Percentiles rank a stretch among this genome's conserved stretches.
These are phyloP conservation scores for Ganaspis sp. DNA, from an alignment of 1,140 invertebrate species.

Conservation along the genomic window DNA sequence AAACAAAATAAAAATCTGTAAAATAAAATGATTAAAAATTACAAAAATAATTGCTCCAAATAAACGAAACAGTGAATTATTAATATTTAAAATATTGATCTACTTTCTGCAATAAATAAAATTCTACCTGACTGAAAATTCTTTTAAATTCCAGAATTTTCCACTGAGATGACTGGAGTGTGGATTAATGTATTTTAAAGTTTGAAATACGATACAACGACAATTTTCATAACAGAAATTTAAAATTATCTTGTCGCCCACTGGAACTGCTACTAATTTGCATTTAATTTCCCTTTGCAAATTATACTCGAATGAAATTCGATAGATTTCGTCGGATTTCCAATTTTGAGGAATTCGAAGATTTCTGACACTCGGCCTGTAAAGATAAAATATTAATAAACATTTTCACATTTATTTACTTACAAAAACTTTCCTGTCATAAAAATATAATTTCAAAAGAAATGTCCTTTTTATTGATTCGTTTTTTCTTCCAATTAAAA, in stretches of 20 bases:
- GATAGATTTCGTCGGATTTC: slow-evolving; percentile 6
- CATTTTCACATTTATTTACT: too few relatives aligned
- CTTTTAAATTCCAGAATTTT: slow-evolving; percentile 24
- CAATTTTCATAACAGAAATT: not conserved
- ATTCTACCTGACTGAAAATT: not conserved
- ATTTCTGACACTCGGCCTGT: not conserved
- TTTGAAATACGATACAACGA: not conserved
- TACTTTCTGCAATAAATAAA: not conserved
- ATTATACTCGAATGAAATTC: not conserved
- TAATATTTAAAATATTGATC: not conserved
- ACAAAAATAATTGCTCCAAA: too few relatives aligned
- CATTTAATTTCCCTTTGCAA: not conserved
- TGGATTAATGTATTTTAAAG: slow-evolving; percentile 22
- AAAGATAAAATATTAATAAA: not conserved
- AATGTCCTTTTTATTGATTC: too few relatives aligned
- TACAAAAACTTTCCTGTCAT: too few relatives aligned
- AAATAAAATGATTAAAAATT: too few relatives aligned
- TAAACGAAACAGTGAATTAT: too few relatives aligned
- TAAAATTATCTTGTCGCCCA: not conserved
- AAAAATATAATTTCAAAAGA: too few relatives aligned
- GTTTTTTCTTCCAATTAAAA: too few relatives aligned
- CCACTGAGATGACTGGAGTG: slow-evolving; percentile 10
- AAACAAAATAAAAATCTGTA: too few relatives aligned
- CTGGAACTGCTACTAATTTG: slow-evolving; percentile 15
- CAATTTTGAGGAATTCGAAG: not conserved